Evolutionary conservation across 1,140 invertebrate genomes (phyloP).

Genomic region (Monomorium pharaonis): DNA sequence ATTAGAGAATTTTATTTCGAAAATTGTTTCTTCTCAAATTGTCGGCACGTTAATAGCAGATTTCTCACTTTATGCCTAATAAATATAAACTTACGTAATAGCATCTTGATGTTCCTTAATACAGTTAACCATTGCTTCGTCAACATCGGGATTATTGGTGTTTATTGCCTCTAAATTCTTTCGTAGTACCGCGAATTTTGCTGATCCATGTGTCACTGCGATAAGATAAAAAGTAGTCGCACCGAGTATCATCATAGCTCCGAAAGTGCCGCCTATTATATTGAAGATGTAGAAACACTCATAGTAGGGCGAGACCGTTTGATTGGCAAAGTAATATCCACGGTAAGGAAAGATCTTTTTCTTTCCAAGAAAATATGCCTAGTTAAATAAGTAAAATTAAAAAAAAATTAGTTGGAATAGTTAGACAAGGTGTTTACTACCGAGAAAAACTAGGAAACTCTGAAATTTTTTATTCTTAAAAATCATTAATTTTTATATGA

Average conservation of each 20-base stretch:
- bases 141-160: conserved; percentile 29
- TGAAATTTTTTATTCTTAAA: too few species aligned
- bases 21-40: background rate
- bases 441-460: too few species aligned
- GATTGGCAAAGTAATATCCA: conserved; percentile 71
- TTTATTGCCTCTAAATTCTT: conserved; percentile 63
- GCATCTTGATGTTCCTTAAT: conserved; percentile 74
- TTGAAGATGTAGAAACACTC: conserved; percentile 64
- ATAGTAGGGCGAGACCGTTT: conserved; percentile 65
- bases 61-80: background rate
- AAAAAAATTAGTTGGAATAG: background rate
- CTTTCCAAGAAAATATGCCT: conserved; percentile 17
- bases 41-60: background rate
- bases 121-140: conserved; percentile 30
- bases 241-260: conserved; percentile 61
- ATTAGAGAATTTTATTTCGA: background rate
- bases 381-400: background rate
- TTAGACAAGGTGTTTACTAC: background rate
- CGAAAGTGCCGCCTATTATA: conserved; percentile 51
- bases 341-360: conserved; percentile 70
- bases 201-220: conserved; percentile 72
- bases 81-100: conserved; percentile 65
- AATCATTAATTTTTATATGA: too few species aligned
- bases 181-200: conserved; percentile 72
- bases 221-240: conserved; percentile 73